Percentiles rank a stretch among this genome's conserved stretches.
phyloP scores from a whole-genome alignment of 2,888 invertebrate species.

The Cotesia congregata region DNA sequence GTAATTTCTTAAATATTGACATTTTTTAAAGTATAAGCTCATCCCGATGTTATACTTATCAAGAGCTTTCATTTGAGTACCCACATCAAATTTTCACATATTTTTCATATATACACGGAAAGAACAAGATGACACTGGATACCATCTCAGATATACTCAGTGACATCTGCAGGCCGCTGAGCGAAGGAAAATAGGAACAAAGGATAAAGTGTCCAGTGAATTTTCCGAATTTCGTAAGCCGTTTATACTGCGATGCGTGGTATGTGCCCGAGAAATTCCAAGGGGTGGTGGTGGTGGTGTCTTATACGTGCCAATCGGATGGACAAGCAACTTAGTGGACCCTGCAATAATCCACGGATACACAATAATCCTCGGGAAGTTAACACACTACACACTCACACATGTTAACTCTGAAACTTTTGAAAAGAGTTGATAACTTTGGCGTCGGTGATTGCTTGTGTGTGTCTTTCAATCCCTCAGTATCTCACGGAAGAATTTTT shows the following conservation, averaged over 20 bases:
- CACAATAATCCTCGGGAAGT: conserved; percentile 30
- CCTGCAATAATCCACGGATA: conserved; percentile 18
- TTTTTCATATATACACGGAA: no score
- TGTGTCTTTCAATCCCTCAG: not conserved
- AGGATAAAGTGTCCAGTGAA: not conserved
- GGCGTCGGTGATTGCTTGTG: not conserved
- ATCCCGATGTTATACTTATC: no score
- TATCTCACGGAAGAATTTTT: conserved; percentile 11
- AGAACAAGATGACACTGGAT: no score
- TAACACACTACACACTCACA: conserved; percentile 7
- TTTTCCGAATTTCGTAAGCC: conserved; percentile 5
- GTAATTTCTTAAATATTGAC: no score
- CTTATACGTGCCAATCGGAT: conserved; percentile 23
- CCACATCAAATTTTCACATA: no score
- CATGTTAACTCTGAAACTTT: not conserved
- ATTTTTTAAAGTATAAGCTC: no score
- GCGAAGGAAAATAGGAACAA: not conserved
- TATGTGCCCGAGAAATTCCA: not conserved
- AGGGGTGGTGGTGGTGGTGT: not conserved
- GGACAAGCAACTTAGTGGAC: conserved; percentile 14
- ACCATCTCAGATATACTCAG: no score
- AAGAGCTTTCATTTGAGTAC: no score
- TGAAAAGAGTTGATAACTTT: conserved; percentile 11
- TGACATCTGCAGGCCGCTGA: no score
- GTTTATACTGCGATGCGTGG: not conserved